Evolutionary conservation across 2,113 vertebrate species (phyloP), one percentile per base, ranked within the genome.

Genomic region (Cochlearius cochlearius): DNA sequence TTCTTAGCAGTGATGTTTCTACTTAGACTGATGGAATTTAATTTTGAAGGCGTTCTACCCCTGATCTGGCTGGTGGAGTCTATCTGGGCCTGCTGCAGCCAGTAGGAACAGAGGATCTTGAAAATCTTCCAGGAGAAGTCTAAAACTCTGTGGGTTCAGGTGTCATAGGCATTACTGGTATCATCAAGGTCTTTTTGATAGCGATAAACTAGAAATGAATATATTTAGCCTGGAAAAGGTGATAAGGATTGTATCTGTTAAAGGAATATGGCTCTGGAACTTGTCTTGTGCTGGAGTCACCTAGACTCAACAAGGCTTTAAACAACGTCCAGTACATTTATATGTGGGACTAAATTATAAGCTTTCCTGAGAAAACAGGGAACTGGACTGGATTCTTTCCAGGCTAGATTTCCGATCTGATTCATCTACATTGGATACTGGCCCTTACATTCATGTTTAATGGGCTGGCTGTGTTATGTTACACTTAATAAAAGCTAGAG

Each of bases 1-100:
- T 97, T 97, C 91, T 77, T 93, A 92, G 64, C 93, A 66, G 36
- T 26, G 22, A 25, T 38, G 7, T 80, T 92, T 84, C 66, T 75
- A 27, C 13, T 81, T 75, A 50, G 11, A 29, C 19, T 45, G 29
- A 27, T 72, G 30, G 15, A 75, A 77, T 81, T 84, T 52, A 52
- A 71, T 71, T 86, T 71, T 92, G 52, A 71, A 76, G 45, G 11
- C 30, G 41, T 72, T 32, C 12, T 90, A 80, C 17, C 22, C 77
- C 71, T 86, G 45, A 41, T 68, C n/a, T 66, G 77, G 6, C 7
- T 38, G 21, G 6, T 56, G 23, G 9, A 53, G 29, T 52, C 49
- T 85, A 25, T 47, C 82, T 47, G 55, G 43, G 38, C 27, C 38
- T 25, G 15, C 26, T 71, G 11, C 30, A 63, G 12, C 52, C 43